phyloP scores from a whole-genome alignment of 2,797 vertebrate species.

The Hipposideros larvatus region DNA sequence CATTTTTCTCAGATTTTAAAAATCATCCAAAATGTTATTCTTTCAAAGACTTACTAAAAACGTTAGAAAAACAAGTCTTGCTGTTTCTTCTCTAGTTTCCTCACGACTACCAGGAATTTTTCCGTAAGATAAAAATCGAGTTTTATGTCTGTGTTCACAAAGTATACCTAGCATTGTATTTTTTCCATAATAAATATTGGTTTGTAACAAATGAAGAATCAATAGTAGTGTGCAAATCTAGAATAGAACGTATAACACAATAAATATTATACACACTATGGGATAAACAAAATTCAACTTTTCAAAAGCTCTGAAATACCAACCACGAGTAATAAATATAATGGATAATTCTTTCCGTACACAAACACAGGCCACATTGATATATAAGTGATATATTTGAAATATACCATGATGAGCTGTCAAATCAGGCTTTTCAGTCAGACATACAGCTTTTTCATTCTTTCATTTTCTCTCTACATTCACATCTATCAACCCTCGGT shows the following conservation, averaged over 20 bases:
- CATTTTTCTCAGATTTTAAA: not conserved
- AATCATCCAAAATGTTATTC: not conserved
- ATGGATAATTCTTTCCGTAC: not conserved
- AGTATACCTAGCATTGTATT: not conserved
- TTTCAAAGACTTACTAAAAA: not conserved
- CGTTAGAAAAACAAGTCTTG: not conserved
- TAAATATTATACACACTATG: not conserved
- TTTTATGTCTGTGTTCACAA: not conserved
- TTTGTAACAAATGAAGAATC: not conserved
- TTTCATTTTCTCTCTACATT: not conserved
- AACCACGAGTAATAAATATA: not conserved
- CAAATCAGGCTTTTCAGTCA: not conserved
- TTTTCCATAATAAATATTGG: not conserved
- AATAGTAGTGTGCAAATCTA: not conserved
- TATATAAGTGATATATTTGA: constrained; percentile 11
- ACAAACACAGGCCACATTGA: not conserved
- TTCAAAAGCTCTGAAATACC: constrained; percentile 4
- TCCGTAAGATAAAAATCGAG: not conserved
- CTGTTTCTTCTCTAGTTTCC: not conserved
- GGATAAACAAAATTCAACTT: not conserved
- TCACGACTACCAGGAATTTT: not conserved
- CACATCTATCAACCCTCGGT: constrained; percentile 14
- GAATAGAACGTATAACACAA: not conserved
- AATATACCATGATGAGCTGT: not conserved
- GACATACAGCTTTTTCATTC: not conserved